Evolutionary conservation across 2,888 invertebrate genomes (phyloP), one percentile per base, ranked within the genome.

Genomic region (Aporophyla nigra): DNA sequence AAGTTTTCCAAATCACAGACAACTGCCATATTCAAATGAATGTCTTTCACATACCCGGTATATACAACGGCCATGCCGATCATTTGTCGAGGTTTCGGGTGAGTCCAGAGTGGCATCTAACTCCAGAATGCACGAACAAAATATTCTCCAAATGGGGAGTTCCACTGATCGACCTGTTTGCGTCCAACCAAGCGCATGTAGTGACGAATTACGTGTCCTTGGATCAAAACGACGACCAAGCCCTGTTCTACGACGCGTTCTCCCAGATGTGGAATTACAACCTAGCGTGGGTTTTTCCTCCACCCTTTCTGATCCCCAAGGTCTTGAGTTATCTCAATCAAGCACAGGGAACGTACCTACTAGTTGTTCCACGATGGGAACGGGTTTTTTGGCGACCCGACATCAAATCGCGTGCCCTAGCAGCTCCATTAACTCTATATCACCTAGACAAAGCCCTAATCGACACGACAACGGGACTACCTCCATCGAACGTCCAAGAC

Each of bases 341-440:
- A 66, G 51, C 33, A n/a, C n/a, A n/a, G n/a, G n/a, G n/a, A n/a
- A n/a, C 27, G 10, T 63, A 63, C 46, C 19, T 51, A 7, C 21
- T 66, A 33, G 51, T 51, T 51, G 51, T 66, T 66, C 66, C 66
- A 51, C 51, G 33, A 53, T 53, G 51, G 66, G 66, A 53, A 7
- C 33, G 66, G 27, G 66, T 33, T 14, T 66, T 66, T 33, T 66
- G 66, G 33, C 66, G 33, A 14, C 21, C 21, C 66, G 66, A 66
- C 51, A 51, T 51, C 33, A 66, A 66, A 51, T 66, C 19, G 24
- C 46, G 19, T 10, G 46, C 46, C 63, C 46, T 27, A 24, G 46
- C 46, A 62, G 43, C 43, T 14, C 63, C 63, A 24, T 49, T 63
- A 2, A 63, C 24, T 14, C 19, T 46, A 14, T 43, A 62, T 62